Evolutionary conservation across 2,888 invertebrate genomes (phyloP).

Genomic region (Macrophya alboannulata): DNA sequence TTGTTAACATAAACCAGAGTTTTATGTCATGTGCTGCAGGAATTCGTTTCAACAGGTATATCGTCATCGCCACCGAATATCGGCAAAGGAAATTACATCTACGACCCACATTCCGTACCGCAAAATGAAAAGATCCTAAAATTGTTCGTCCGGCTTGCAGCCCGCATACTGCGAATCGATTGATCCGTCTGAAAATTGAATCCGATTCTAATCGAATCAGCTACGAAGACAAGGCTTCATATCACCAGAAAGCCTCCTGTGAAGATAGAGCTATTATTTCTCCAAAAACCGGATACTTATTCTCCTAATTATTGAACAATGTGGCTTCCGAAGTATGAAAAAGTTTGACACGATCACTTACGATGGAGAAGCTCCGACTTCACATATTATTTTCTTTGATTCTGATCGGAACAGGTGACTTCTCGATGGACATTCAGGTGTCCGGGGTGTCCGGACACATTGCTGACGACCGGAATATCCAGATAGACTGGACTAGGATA

Average conservation of each 20-base stretch:
- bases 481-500: no score
- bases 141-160: conserved; percentile 61
- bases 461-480: no score
- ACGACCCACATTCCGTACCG: conserved; percentile 61
- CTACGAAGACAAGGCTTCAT: conserved; percentile 81
- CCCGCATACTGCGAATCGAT: conserved; percentile 60
- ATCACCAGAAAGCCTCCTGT: conserved; percentile 98
- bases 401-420: conserved; percentile 88
- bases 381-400: background rate
- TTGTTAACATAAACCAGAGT: background rate
- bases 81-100: conserved; percentile 49
- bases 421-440: conserved; percentile 99
- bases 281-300: conserved; percentile 4
- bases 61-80: conserved; percentile 24
- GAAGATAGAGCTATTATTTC: conserved; percentile 84
- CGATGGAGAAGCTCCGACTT: background rate
- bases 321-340: no score
- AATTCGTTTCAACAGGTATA: conserved; percentile 32
- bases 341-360: no score
- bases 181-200: conserved; percentile 57
- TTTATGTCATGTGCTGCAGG: background rate
- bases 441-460: conserved; percentile 98
- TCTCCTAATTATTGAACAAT: background rate
- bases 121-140: conserved; percentile 63
- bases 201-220: background rate